Conservation (phyloP, 2,888 invertebrate genomes). For the Epirrhoe tristata region DNA sequence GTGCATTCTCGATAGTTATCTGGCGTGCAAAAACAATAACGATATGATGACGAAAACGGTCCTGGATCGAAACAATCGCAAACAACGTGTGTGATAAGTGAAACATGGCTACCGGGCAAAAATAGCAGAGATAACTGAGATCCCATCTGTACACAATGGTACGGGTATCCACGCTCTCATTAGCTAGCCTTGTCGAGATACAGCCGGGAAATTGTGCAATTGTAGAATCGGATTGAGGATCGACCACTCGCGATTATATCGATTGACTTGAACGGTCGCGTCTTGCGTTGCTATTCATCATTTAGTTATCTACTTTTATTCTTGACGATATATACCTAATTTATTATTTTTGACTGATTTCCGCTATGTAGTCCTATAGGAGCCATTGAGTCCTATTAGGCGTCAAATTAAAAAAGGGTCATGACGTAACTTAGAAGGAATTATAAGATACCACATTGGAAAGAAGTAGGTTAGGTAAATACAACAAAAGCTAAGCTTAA, state of each 20-base stretch:
- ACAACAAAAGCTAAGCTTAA: no score
- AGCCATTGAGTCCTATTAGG: no score
- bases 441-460: no score
- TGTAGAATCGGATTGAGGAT: slow-evolving; percentile 70
- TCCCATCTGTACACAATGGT: slow-evolving; percentile 83
- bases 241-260: slow-evolving; percentile 68
- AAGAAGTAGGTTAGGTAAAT: no score
- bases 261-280: slow-evolving; percentile 54
- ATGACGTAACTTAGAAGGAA: no score
- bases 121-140: slow-evolving; percentile 77
- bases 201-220: slow-evolving; percentile 73
- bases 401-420: no score
- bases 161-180: slow-evolving; percentile 79
- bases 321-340: no score
- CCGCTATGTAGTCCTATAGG: slow-evolving; percentile 11
- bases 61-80: slow-evolving; percentile 70
- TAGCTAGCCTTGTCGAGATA: slow-evolving; percentile 76
- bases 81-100: slow-evolving; percentile 73
- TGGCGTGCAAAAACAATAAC: slow-evolving; percentile 56
- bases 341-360: no score
- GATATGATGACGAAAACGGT: slow-evolving; percentile 71
- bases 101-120: slow-evolving; percentile 80
- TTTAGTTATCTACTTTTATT: no score
- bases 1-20: slow-evolving; percentile 54
- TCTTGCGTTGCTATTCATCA: slow-evolving; percentile 31